Conservation (phyloP, 2,797 vertebrate species). For the Sparus aurata region DNA sequence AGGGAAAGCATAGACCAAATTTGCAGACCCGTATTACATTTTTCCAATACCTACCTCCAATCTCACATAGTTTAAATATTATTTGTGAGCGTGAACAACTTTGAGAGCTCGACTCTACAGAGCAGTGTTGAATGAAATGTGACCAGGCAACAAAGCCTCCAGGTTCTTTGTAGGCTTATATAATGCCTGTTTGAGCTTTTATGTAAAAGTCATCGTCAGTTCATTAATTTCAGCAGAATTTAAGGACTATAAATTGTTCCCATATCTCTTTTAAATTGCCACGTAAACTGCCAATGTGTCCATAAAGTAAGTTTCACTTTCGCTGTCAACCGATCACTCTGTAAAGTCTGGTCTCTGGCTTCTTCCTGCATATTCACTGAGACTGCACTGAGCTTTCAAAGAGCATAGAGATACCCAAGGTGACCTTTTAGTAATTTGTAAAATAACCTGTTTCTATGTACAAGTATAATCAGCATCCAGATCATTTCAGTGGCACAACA, state of each 20-base stretch:
- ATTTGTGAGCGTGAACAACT: not conserved
- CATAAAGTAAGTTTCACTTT: constrained; percentile 16
- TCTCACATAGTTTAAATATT: not conserved
- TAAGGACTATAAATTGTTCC: constrained; percentile 34
- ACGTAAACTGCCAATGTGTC: constrained; percentile 22
- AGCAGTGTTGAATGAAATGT: constrained; percentile 34
- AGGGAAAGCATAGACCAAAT: not conserved
- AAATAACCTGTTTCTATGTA: not conserved
- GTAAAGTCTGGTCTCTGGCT: not conserved
- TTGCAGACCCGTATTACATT: not conserved
- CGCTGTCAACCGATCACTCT: not conserved
- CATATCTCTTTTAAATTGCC: constrained; percentile 21
- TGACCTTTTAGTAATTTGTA: not conserved
- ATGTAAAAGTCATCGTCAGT: constrained; percentile 16
- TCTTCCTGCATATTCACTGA: not conserved
- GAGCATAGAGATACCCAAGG: constrained; percentile 2
- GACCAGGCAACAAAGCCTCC: not conserved
- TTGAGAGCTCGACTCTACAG: not conserved
- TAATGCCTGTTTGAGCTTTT: constrained; percentile 24
- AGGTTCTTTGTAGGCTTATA: constrained; percentile 21
- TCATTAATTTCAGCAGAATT: constrained; percentile 45
- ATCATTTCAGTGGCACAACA: not conserved
- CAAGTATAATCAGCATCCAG: not conserved
- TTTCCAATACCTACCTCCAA: not conserved
- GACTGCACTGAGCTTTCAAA: not conserved